Base-by-base conservation (phyloP, 2,113 vertebrate genomes). In the Rana temporaria region DNA sequence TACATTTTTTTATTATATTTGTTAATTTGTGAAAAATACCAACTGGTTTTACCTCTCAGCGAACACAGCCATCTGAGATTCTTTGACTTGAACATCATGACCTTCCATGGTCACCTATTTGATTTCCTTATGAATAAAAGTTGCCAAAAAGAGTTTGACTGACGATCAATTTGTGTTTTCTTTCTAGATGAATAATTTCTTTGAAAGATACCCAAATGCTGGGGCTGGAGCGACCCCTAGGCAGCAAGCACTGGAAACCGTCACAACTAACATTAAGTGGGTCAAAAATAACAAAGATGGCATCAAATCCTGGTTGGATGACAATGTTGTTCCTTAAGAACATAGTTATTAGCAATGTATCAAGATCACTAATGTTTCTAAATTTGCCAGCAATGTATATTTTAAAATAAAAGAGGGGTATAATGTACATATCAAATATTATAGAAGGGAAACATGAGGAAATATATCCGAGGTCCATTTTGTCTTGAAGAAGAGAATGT, bases 241-340 rank as follows among this genome's bases (percentile, higher is more conserved):
- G 79, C 56, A 92, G 59, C 97, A 99, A 89, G 95, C 96, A 1
- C 56, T 97, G 62, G 98, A 99, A 85, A 97, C 92, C 0, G 95
- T 96, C 85, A 94, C 81, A 85, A 98, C 89, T 90, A 99, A 99
- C 81, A 98, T 99, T 0, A 87, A 93, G 14, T 99, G 98, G 97
- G 75, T 97, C 14, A 87, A 76, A 62, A 86, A 18, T 4, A 96
- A 98, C 64, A 86, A 87, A 85, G 7, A 90, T 0, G 92, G 94
- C 83, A 97, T 99, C 78, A 3, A 0, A 1, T 0, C 0, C 0
- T 99, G 97, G 97, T 88, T 99, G 71, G 1, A 84, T 18, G 19
- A 24, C 57, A 55, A 79, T 59, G 24, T 55, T 24, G 19, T 20
- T 42, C 38, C 20, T 17, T 53, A 71, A 55, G 53, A 3, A 71